Percentiles rank a stretch among this genome's conserved stretches.
Conservation (phyloP, 2,888 invertebrate genomes). For the Calliopum simillimum region DNA sequence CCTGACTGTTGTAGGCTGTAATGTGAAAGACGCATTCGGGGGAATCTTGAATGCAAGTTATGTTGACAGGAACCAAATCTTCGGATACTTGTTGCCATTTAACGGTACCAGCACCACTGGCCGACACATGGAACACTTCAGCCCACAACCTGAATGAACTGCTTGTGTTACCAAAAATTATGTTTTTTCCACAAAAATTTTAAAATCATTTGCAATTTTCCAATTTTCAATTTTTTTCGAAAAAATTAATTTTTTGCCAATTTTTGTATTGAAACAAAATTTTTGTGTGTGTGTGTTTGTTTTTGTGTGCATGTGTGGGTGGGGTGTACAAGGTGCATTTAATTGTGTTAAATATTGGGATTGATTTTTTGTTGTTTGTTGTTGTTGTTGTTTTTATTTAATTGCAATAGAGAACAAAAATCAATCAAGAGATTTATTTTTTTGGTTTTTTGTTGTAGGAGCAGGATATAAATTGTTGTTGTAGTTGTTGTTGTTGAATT, state of each 20-base stretch:
- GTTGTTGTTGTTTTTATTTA: conserved; percentile 26
- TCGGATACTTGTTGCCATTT: conserved; percentile 99
- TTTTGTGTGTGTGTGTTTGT: conserved; percentile 36
- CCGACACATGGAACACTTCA: conserved; percentile 97
- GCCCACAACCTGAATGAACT: conserved; percentile 90
- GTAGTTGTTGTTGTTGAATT: conserved; percentile 17
- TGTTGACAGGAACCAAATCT: conserved; percentile 97
- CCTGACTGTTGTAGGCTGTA: conserved; percentile 98
- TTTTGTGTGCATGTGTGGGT: too few species aligned
- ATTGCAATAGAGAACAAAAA: background rate
- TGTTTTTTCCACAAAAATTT: conserved; percentile 2
- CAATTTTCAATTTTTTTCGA: background rate
- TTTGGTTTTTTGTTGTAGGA: conserved; percentile 14
- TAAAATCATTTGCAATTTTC: background rate
- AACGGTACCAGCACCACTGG: conserved; percentile 90
- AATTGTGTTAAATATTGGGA: too few species aligned
- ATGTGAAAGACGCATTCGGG: conserved; percentile 98
- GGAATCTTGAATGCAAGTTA: conserved; percentile 96
- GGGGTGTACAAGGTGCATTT: too few species aligned
- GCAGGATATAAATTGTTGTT: conserved; percentile 24
- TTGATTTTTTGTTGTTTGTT: conserved; percentile 7
- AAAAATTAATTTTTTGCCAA: conserved; percentile 42
- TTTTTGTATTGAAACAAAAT: conserved; percentile 44
- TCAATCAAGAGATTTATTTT: conserved; percentile 5
- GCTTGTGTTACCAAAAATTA: conserved; percentile 40